Percentiles rank a stretch among this genome's conserved stretches.
Conservation (phyloP, 2,888 invertebrate species). For the Protonemura montana region DNA sequence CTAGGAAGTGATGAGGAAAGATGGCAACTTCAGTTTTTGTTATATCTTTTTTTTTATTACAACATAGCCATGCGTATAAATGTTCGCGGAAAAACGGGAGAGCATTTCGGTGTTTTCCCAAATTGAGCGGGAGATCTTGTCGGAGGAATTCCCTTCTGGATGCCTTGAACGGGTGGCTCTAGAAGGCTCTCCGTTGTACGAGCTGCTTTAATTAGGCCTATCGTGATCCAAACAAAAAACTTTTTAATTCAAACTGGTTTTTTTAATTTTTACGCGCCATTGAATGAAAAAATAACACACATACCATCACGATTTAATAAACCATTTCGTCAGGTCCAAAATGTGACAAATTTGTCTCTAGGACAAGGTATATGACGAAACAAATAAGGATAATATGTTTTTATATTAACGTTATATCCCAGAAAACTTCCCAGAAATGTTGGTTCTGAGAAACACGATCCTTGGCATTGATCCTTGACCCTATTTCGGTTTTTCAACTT, state of each 20-base stretch:
- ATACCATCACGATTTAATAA: neutral
- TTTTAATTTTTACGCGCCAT: neutral
- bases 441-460: too few relatives aligned
- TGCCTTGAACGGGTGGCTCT: neutral
- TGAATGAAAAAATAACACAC: neutral
- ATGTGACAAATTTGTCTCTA: too few relatives aligned
- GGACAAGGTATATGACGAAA: too few relatives aligned
- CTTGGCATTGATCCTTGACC: too few relatives aligned
- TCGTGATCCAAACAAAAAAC: neutral
- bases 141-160: neutral
- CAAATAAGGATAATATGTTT: too few relatives aligned
- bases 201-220: neutral
- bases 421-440: too few relatives aligned
- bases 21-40: slow-evolving; percentile 1
- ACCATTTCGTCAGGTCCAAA: too few relatives aligned
- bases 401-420: too few relatives aligned
- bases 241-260: neutral
- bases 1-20: neutral
- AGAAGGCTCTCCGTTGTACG: neutral
- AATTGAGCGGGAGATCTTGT: neutral
- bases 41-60: too few relatives aligned
- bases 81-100: neutral
- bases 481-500: too few relatives aligned
- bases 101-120: slow-evolving; percentile 7
- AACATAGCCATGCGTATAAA: neutral